A percentile compares a stretch with the other conserved stretches of the same genome.
Evolutionary conservation across 1,140 invertebrate genomes (phyloP).

Genomic region (Vanessa tameamea): DNA sequence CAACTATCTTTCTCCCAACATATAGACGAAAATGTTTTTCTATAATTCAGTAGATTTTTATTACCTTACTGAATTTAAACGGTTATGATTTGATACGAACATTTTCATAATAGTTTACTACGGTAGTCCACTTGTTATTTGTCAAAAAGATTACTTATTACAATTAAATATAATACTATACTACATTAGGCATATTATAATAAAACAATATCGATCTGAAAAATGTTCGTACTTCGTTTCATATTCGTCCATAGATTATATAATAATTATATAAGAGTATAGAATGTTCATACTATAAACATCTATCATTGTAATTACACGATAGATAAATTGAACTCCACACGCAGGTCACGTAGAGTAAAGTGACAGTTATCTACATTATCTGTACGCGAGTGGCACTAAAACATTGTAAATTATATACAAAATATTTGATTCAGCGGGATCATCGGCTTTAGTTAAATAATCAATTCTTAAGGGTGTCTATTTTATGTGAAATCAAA

Average conservation of each 20-base stretch:
- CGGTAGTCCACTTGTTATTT: too few species aligned
- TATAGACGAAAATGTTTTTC: too few species aligned
- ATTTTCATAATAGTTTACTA: too few species aligned
- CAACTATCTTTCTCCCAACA: too few species aligned
- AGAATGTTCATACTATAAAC: background rate
- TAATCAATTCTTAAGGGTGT: background rate
- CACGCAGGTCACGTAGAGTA: slow-evolving; percentile 29
- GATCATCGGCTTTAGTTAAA: background rate
- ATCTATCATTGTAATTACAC: slow-evolving; percentile 24
- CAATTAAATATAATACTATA: too few species aligned
- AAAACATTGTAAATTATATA: slow-evolving; percentile 18
- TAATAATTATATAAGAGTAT: slow-evolving; percentile 9
- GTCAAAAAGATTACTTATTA: too few species aligned
- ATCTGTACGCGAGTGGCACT: slow-evolving; percentile 26
- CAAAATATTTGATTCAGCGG: background rate
- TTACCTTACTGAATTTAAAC: too few species aligned
- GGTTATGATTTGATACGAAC: too few species aligned
- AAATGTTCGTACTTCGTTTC: background rate
- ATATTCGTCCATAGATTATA: background rate
- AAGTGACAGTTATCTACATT: slow-evolving; percentile 36
- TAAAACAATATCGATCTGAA: too few species aligned
- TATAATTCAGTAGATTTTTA: too few species aligned
- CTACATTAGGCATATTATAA: too few species aligned
- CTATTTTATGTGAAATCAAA: too few species aligned
- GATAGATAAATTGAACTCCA: slow-evolving; percentile 29